phyloP scores from a whole-genome alignment of 1,140 invertebrate species.

The Anastrepha ludens region DNA sequence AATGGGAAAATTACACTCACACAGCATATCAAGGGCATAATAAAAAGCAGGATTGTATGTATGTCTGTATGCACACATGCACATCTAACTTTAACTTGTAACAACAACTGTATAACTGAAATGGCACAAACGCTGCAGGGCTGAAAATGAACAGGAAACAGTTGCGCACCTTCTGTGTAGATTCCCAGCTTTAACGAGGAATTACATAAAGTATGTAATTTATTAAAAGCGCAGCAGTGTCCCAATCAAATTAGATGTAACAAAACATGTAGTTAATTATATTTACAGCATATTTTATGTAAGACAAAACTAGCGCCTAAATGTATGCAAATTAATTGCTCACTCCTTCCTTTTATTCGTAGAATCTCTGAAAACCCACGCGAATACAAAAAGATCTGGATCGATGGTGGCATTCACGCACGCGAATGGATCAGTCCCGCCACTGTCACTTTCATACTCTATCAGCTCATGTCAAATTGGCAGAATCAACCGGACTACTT shows the following conservation, averaged over 20 bases:
- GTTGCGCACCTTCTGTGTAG: too few relatives aligned
- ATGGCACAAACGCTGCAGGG: too few relatives aligned
- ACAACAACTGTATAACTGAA: too few relatives aligned
- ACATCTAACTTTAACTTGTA: too few relatives aligned
- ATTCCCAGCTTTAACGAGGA: too few relatives aligned
- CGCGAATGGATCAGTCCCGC: conserved; percentile 90
- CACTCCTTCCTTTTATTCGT: neutral
- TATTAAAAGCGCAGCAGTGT: too few relatives aligned
- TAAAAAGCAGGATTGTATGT: neutral
- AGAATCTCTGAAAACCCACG: conserved; percentile 71
- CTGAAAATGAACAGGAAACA: too few relatives aligned
- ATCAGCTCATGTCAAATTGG: conserved; percentile 79
- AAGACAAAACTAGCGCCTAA: neutral
- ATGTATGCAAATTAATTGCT: neutral
- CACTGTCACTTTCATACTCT: conserved; percentile 81
- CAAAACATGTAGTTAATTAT: too few relatives aligned
- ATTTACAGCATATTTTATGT: too few relatives aligned
- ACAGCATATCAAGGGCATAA: neutral
- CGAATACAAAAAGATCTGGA: conserved; percentile 71
- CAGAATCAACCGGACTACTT: conserved; percentile 73
- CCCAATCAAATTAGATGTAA: too few relatives aligned
- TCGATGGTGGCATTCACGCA: conserved; percentile 83
- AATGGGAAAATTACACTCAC: conserved; percentile 21
- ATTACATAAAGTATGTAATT: too few relatives aligned
- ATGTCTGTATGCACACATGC: neutral